Evolutionary conservation across 2,888 invertebrate species (phyloP).

Genomic region (Plagiodera versicolora): DNA sequence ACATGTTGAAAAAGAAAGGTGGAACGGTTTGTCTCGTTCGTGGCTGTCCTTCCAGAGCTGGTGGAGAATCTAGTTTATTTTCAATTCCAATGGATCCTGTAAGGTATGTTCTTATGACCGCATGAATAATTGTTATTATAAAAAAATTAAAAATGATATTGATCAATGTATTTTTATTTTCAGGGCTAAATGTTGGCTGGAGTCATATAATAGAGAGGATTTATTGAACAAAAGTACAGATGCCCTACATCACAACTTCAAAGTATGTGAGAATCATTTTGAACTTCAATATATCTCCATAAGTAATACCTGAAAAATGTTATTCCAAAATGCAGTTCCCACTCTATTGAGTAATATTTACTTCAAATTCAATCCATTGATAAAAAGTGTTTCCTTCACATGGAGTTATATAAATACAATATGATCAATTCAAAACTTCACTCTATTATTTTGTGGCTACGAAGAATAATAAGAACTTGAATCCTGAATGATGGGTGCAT

Average conservation of each 20-base stretch:
- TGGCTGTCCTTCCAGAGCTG: conserved; percentile 7
- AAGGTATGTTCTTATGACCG: conserved; percentile 1
- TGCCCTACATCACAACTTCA: conserved; percentile 12
- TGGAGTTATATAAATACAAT: not conserved
- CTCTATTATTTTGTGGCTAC: not conserved
- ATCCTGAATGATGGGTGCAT: too few relatives aligned
- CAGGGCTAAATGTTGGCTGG: conserved; percentile 10
- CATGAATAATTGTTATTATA: not conserved
- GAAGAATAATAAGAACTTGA: too few relatives aligned
- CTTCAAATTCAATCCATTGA: not conserved
- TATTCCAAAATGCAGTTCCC: conserved; percentile 10
- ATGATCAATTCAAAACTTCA: not conserved
- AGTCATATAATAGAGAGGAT: conserved; percentile 4
- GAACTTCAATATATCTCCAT: conserved; percentile 7
- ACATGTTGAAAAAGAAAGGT: too few relatives aligned
- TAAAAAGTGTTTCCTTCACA: too few relatives aligned
- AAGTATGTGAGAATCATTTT: conserved; percentile 13
- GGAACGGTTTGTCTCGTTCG: conserved; percentile 10
- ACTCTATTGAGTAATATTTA: conserved; percentile 15
- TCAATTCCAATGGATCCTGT: conserved; percentile 6
- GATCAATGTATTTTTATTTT: too few relatives aligned
- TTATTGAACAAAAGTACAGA: conserved; percentile 6
- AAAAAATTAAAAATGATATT: too few relatives aligned
- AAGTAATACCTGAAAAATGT: conserved; percentile 5
- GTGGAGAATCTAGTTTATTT: conserved; percentile 1